Base-by-base conservation (phyloP, 2,888 invertebrate genomes). In the Athalia cordata region DNA sequence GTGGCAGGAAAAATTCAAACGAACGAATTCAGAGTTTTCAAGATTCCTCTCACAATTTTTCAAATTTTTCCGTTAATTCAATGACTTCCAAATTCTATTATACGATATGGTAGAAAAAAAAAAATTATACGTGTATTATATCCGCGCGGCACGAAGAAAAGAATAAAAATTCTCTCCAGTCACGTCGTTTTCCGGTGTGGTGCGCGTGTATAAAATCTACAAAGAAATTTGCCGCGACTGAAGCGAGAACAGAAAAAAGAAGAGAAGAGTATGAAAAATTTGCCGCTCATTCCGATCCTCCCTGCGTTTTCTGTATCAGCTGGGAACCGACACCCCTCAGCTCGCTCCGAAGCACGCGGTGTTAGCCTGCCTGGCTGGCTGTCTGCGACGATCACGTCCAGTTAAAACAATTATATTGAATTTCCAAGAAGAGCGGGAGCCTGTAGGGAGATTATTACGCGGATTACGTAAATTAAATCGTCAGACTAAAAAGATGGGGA, bases 381-480 rank as follows among this genome's bases (percentile, higher is more conserved):
- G 29, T 72, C 52, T 47, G 13, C 13, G 13, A 59, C 72, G 72
- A 72, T 72, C 72, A 64, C 75, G 62, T 75, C 75, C 64, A 61
- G 75, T 64, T 75, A 64, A 75, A 52, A 64, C 62, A 64, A 62
- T 75, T 75, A 75, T 72, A 59, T 72, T 72, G 61, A 72, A 72
- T 72, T 72, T 59, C 29, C 57, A 50, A 61, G 59, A 72, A 59
- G 72, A 49, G 7, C 64, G 64, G 45, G 49, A 50, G 6, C 11
- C 29, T 65, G 8, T 9, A 15, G 45, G 13, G 62, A 62, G 75
- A 75, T 75, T 75, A 75, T 75, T 75, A 75, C 75, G 50, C 62
- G 75, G 62, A 75, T 75, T 75, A 75, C 62, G 75, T 75, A 75
- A 75, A 75, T 75, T 29, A 75, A 75, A 75, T 75, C 75, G 75